Conservation (phyloP, 2,113 vertebrate genomes). For the Irena cyanogastra region DNA sequence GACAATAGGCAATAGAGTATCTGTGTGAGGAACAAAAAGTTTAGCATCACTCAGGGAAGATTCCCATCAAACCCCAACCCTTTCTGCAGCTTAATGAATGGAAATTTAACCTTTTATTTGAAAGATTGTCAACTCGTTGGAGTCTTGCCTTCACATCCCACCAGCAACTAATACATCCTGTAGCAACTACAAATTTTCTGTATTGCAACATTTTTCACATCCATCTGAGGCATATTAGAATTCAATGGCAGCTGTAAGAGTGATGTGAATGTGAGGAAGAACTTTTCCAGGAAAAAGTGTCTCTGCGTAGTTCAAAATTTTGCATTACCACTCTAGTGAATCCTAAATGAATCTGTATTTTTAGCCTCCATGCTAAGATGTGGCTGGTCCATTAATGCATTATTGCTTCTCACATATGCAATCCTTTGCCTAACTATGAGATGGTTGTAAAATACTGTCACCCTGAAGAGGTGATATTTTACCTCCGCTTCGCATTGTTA, state of each 20-base stretch:
- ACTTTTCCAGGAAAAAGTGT: neutral
- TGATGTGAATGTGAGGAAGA: neutral
- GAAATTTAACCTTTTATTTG: neutral
- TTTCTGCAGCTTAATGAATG: neutral
- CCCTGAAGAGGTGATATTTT: neutral
- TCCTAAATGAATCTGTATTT: neutral
- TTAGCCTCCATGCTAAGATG: neutral
- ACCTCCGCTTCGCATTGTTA: neutral
- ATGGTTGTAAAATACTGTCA: neutral
- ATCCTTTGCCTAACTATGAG: neutral
- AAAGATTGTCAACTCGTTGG: neutral
- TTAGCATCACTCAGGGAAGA: conserved; percentile 12
- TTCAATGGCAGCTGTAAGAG: neutral
- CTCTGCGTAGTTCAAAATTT: neutral
- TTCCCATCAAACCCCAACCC: neutral
- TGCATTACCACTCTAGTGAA: neutral
- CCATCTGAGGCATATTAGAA: neutral
- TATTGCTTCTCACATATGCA: neutral
- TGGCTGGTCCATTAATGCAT: conserved; percentile 5
- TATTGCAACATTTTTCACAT: neutral
- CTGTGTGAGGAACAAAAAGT: neutral
- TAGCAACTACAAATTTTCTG: neutral
- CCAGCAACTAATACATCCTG: neutral
- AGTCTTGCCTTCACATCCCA: neutral
- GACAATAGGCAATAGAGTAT: conserved; percentile 26